Conservation (phyloP, 92 coral and sea anemone species). For the Siderastrea siderea region DNA sequence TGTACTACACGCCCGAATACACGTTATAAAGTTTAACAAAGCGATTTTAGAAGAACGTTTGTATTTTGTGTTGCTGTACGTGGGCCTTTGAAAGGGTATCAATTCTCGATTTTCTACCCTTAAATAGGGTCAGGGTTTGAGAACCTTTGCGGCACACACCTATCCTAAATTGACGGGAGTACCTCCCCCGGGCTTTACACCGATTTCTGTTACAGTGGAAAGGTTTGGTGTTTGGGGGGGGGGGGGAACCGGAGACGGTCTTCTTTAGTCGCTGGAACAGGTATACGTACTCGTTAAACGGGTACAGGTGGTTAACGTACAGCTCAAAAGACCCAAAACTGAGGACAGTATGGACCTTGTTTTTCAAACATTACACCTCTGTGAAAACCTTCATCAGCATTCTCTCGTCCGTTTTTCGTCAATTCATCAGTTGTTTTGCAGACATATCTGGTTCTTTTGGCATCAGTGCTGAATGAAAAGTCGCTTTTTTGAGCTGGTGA, state of each 20-base stretch:
- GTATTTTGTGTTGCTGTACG: too few relatives aligned
- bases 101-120: too few relatives aligned
- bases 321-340: constrained; percentile 37
- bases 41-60: too few relatives aligned
- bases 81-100: too few relatives aligned
- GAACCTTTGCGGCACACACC: too few relatives aligned
- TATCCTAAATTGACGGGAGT: too few relatives aligned
- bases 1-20: too few relatives aligned
- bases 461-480: constrained; percentile 30
- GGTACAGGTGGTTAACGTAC: constrained; percentile 62
- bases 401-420: constrained; percentile 6
- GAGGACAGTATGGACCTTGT: constrained; percentile 65
- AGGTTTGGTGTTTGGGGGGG: too few relatives aligned
- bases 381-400: constrained; percentile 28
- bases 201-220: too few relatives aligned
- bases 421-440: constrained; percentile 37
- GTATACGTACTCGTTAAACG: constrained; percentile 30
- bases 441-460: constrained; percentile 39
- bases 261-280: constrained; percentile 72
- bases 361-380: constrained; percentile 53
- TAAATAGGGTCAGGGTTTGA: too few relatives aligned
- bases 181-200: too few relatives aligned
- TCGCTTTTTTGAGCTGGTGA: constrained; percentile 22
- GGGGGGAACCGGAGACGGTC: background rate
- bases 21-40: too few relatives aligned